Conservation (phyloP, 2,113 vertebrate species). For the Oryzias curvinotus region DNA sequence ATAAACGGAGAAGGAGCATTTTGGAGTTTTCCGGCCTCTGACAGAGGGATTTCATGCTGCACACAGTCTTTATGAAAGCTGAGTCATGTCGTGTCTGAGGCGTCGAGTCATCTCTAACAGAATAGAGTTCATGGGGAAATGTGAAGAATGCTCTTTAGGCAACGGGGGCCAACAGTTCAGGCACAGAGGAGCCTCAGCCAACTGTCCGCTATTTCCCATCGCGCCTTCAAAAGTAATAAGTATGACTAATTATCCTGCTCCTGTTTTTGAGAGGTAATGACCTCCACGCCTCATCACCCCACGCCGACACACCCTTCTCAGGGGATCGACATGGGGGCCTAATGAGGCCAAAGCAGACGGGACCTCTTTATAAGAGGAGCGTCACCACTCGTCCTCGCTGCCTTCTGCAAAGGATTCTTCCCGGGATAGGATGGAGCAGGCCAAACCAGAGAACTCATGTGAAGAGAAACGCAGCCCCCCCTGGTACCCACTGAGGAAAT, state of each 20-base stretch:
- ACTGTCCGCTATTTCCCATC: constrained; percentile 70
- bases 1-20: constrained; percentile 17
- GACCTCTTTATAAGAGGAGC: constrained; percentile 63
- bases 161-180: constrained; percentile 44
- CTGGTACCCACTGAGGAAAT: constrained; percentile 55
- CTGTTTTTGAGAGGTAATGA: constrained; percentile 39
- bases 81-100: constrained; percentile 40
- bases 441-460: constrained; percentile 25
- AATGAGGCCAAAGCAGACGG: constrained; percentile 58
- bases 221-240: constrained; percentile 73
- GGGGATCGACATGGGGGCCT: constrained; percentile 59
- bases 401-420: not conserved
- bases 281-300: constrained; percentile 56
- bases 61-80: constrained; percentile 18
- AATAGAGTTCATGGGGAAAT: constrained; percentile 64
- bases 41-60: constrained; percentile 32
- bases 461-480: constrained; percentile 23
- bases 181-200: constrained; percentile 26
- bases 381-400: not conserved
- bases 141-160: constrained; percentile 46
- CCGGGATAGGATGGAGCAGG: constrained; percentile 51
- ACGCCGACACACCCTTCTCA: constrained; percentile 51
- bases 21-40: constrained; percentile 7
- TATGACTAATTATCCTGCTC: constrained; percentile 72
- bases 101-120: constrained; percentile 37